Evolutionary conservation across 2,888 invertebrate species (phyloP).

Genomic region (Polydrusus pterygomalis): DNA sequence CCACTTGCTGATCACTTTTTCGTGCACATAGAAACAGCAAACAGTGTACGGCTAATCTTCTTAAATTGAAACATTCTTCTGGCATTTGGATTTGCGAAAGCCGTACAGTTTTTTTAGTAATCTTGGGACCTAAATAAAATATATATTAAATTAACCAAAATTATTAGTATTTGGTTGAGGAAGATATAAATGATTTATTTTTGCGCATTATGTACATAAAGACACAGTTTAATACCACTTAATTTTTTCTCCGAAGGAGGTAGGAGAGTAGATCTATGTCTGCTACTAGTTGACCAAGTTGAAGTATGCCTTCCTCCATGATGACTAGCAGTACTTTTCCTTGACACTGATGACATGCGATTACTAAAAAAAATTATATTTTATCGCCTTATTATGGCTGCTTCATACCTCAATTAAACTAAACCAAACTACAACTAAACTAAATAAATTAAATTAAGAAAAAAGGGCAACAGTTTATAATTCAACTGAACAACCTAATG

Average conservation of each 20-base stretch:
- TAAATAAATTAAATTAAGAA: too few relatives aligned
- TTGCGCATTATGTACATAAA: not conserved
- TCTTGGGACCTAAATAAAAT: constrained; percentile 38
- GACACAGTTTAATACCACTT: constrained; percentile 25
- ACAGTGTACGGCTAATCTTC: constrained; percentile 78
- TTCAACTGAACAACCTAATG: too few relatives aligned
- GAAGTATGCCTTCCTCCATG: too few relatives aligned
- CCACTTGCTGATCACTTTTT: constrained; percentile 72
- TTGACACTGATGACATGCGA: not conserved
- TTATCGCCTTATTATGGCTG: too few relatives aligned
- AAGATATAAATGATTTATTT: not conserved
- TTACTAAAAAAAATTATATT: constrained; percentile 8
- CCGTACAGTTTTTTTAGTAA: constrained; percentile 64
- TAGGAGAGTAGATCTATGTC: constrained; percentile 12
- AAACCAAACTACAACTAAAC: too few relatives aligned
- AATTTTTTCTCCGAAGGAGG: constrained; percentile 42
- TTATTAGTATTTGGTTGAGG: not conserved
- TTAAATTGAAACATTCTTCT: constrained; percentile 69
- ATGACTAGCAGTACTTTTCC: not conserved
- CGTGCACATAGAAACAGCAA: constrained; percentile 81
- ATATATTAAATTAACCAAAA: not conserved
- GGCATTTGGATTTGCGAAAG: constrained; percentile 72
- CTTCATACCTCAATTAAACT: too few relatives aligned
- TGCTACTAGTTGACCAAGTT: not conserved
- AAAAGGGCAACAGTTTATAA: too few relatives aligned